Percentiles rank a stretch among this genome's conserved stretches.
phyloP scores from a whole-genome alignment of 2,888 invertebrate species.

The Pseudanteris insignis region DNA sequence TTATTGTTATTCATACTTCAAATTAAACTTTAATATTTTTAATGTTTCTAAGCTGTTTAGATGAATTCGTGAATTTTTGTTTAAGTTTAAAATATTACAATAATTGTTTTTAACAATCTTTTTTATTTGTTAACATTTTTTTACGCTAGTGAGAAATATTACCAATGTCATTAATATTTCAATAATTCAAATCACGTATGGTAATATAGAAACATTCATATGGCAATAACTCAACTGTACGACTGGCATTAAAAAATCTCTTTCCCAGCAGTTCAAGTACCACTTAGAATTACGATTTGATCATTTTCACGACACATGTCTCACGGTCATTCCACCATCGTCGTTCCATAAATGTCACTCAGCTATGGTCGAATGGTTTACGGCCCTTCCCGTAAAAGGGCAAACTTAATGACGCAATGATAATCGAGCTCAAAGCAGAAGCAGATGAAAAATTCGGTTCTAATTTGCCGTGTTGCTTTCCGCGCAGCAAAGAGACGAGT shows the following conservation, averaged over 20 bases:
- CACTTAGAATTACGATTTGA: conserved; percentile 10
- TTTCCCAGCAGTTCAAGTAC: conserved; percentile 12
- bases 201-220: not conserved
- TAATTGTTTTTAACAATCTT: too few relatives aligned
- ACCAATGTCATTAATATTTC: too few relatives aligned
- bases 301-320: conserved; percentile 13
- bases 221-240: conserved; percentile 2
- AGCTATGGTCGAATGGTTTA: conserved; percentile 14
- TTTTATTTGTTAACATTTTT: too few relatives aligned
- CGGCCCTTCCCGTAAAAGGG: conserved; percentile 21
- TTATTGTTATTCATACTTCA: too few relatives aligned
- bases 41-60: too few relatives aligned
- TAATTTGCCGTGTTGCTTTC: too few relatives aligned
- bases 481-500: too few relatives aligned
- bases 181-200: too few relatives aligned
- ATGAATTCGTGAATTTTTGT: too few relatives aligned
- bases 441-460: conserved; percentile 10
- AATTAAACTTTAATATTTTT: too few relatives aligned
- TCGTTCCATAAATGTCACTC: conserved; percentile 26
- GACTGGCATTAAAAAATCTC: not conserved
- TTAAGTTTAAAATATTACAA: too few relatives aligned
- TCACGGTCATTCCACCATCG: conserved; percentile 8
- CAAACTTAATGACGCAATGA: conserved; percentile 14
- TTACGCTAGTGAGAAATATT: too few relatives aligned
- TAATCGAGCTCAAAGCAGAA: conserved; percentile 3